These are phyloP conservation scores for Tragelaphus strepsiceros DNA, from an alignment of 2,113 vertebrate species.

Conservation along the genomic window DNA sequence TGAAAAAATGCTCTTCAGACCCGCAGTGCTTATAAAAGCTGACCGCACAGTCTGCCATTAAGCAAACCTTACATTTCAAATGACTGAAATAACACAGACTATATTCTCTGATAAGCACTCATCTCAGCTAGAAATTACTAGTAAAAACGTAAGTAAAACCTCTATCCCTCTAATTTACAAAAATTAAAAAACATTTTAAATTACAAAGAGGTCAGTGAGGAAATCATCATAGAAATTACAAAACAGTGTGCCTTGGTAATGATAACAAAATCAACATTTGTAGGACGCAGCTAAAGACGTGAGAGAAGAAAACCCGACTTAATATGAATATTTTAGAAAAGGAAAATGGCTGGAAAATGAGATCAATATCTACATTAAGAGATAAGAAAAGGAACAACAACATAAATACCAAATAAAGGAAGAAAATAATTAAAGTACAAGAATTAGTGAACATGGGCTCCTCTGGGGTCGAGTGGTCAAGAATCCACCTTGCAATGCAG, in stretches of 20 bases:
- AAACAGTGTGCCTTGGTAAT: background rate
- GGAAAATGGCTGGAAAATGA: background rate
- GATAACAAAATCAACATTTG: background rate
- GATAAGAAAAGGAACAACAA: background rate
- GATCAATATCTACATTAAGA: background rate
- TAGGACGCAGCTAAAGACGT: background rate
- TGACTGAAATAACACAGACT: background rate
- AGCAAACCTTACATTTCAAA: background rate
- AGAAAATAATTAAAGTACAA: background rate
- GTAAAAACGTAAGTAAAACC: background rate
- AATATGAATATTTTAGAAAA: background rate
- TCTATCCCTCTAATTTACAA: background rate
- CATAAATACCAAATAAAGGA: background rate
- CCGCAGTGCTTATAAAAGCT: background rate
- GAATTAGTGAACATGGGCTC: background rate
- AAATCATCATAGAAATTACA: background rate
- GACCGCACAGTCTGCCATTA: background rate
- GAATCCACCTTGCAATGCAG: background rate
- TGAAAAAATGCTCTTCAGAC: background rate
- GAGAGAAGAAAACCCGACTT: background rate
- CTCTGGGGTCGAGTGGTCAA: background rate
- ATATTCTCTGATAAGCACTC: background rate
- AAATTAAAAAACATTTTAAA: background rate
- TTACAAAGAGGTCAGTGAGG: background rate
- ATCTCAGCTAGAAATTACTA: background rate